phyloP scores from a whole-genome alignment of 2,113 vertebrate species.

The Chroicocephalus ridibundus region DNA sequence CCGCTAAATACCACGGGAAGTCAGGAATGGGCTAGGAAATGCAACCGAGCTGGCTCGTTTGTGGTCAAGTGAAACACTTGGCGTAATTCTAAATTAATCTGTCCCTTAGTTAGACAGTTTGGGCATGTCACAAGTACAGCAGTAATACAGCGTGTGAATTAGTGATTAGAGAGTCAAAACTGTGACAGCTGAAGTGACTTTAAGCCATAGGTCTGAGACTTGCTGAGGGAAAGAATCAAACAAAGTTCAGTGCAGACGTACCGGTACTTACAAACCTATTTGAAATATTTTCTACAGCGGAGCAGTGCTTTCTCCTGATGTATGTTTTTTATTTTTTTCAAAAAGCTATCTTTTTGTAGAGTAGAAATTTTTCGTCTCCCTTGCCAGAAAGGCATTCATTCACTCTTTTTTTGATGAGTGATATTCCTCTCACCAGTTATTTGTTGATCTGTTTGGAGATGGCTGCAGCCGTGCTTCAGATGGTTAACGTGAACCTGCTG shows the following conservation, averaged over 20 bases:
- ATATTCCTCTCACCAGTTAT: not conserved
- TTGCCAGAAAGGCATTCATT: not conserved
- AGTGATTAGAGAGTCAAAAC: not conserved
- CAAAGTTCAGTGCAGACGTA: too few species aligned
- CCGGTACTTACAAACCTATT: not conserved
- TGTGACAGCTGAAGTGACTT: too few species aligned
- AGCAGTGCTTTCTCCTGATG: not conserved
- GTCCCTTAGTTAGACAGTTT: not conserved
- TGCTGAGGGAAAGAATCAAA: not conserved
- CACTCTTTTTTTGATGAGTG: not conserved
- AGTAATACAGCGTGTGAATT: fast-evolving
- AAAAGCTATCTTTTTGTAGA: not conserved
- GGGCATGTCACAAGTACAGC: not conserved
- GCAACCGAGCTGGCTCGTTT: not conserved
- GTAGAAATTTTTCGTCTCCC: not conserved
- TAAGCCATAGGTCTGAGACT: not conserved
- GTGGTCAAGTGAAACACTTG: not conserved
- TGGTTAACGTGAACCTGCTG: not conserved
- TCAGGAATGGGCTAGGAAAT: not conserved
- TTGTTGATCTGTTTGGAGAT: not conserved
- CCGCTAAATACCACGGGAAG: not conserved
- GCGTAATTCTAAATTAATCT: not conserved
- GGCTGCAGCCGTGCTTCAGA: not conserved
- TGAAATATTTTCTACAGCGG: not conserved
- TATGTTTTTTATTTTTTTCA: too few species aligned